phyloP scores from a whole-genome alignment of 2,888 invertebrate genomes.

The Dorcus hopei region DNA sequence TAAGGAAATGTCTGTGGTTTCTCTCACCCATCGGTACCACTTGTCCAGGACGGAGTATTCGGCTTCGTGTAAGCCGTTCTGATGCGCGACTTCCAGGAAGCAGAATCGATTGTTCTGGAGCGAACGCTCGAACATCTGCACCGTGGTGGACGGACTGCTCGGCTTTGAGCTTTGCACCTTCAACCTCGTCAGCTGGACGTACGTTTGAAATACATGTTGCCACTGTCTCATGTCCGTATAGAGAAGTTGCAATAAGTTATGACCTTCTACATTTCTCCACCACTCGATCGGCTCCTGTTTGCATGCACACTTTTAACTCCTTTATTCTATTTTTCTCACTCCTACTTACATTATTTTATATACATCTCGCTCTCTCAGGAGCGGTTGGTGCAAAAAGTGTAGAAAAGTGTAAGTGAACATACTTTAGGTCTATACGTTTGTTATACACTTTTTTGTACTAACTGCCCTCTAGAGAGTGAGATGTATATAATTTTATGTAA shows the following conservation, averaged over 20 bases:
- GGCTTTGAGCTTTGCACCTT: constrained; percentile 66
- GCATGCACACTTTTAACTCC: no score
- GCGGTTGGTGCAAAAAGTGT: no score
- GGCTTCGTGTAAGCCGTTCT: constrained; percentile 67
- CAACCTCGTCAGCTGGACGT: constrained; percentile 87
- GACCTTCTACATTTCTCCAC: constrained; percentile 78
- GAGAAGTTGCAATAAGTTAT: constrained; percentile 81
- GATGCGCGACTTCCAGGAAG: constrained; percentile 77
- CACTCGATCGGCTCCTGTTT: constrained; percentile 74
- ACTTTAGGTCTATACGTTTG: no score
- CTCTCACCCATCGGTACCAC: constrained; percentile 80
- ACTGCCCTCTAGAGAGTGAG: no score
- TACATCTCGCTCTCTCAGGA: no score
- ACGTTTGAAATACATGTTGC: constrained; percentile 86
- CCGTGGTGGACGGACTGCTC: constrained; percentile 57
- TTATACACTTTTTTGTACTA: no score
- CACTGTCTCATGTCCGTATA: constrained; percentile 80
- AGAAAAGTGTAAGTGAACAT: no score
- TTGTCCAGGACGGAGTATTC: constrained; percentile 81
- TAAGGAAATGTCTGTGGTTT: constrained; percentile 69
- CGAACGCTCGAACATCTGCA: constrained; percentile 88
- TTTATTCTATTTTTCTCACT: no score
- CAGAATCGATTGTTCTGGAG: constrained; percentile 71
- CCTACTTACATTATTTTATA: no score
- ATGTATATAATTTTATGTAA: no score